Evolutionary conservation across 30 jellyfish, hydroid and myxozoan genomes (phyloP).

Genomic region (Sanderia malayensis): DNA sequence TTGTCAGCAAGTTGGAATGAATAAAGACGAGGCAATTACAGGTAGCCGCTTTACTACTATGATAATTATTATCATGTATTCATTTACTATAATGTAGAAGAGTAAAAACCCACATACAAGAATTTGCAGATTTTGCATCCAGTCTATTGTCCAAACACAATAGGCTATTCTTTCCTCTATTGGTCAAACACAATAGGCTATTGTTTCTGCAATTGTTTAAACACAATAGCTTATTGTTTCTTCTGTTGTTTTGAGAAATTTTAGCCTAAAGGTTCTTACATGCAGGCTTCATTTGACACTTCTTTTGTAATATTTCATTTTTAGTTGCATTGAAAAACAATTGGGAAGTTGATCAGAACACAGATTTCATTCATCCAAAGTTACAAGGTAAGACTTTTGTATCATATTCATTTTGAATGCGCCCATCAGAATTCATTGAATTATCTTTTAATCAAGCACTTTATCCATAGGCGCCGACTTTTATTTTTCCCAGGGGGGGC

Average conservation of each 20-base stretch:
- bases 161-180: no score
- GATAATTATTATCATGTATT: not conserved
- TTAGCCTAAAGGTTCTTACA: not conserved
- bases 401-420: not conserved
- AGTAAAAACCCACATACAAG: no score
- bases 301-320: not conserved
- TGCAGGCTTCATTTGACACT: not conserved
- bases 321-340: conserved; percentile 34
- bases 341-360: conserved; percentile 34
- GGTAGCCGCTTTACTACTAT: not conserved
- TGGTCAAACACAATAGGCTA: no score
- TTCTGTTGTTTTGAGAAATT: not conserved
- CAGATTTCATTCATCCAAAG: conserved; percentile 37
- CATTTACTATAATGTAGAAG: no score
- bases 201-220: no score
- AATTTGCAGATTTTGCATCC: no score
- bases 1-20: conserved; percentile 55
- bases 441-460: not conserved
- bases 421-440: not conserved
- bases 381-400: conserved; percentile 26
- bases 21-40: conserved; percentile 43
- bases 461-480: not conserved
- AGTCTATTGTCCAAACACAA: no score
- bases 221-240: no score
- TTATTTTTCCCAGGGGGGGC: no score